Evolutionary conservation across 2,113 vertebrate genomes (phyloP), one percentile per base, ranked within the genome.

Genomic region (Pseudorasbora parva): DNA sequence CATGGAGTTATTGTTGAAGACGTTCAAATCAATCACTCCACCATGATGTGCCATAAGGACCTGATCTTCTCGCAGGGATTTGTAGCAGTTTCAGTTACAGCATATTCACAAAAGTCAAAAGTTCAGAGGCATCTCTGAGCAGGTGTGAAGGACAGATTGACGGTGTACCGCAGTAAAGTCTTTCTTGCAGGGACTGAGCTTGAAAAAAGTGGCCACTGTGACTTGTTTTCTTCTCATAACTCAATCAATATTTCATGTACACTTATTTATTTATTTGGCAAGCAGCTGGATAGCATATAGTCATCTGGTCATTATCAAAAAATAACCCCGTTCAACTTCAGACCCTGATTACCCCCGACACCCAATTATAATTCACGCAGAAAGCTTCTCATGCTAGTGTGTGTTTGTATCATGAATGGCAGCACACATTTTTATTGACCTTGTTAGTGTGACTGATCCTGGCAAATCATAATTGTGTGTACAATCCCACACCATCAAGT

Each of bases 1-100:
- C 64, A 78, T 1, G 25, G 37, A 27, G 71, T 87, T 57, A 84
- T 45, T 72, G 47, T 9, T 37, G 6, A 81, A 71, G 37, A 84
- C 54, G 56, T 51, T 66, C 43, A 62, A n/a, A 86, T 74, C 59
- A 43, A 86, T 49, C 30, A 41, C 41, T 30, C 66, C 60, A 47
- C 10, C 25, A 30, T 5, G 57, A 57, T 78, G 76, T 25, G 56
- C n/a, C 37, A 60, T 59, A 78, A 45, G 37, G 74, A 11, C 14
- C 33, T 19, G 14, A 45, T 41, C 37, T 78, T 78, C 37, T 60
- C 12, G 8, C 45, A 62, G n/a, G 76, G 69, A 60, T 60, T 45
- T 77, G 54, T n/a, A 59, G 7, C 33, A 43, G 74, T 15, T 59
- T 77, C 21, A 77, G 74, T 59, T 77, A 77, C 74, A 41, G 74